A percentile compares a stretch with the other conserved stretches of the same genome.
Conservation (phyloP, 1,140 invertebrate genomes). For the Ceratoteleas bidentatus region DNA sequence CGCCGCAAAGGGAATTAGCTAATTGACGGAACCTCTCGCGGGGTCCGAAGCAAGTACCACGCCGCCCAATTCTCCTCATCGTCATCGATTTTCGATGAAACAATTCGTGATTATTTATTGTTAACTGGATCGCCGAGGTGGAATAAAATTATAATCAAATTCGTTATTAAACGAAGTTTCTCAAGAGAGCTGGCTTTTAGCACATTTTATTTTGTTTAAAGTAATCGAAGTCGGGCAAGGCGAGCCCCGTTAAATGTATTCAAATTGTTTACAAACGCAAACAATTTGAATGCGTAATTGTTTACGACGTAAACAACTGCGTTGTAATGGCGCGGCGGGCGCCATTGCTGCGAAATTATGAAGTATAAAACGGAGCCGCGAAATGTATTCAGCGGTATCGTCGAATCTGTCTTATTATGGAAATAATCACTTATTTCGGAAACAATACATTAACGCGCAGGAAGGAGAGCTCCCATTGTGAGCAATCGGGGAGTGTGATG, state of each 20-base stretch:
- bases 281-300: no score
- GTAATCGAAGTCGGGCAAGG: slow-evolving; percentile 16
- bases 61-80: not conserved
- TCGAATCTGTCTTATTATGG: slow-evolving; percentile 21
- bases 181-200: no score
- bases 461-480: no score
- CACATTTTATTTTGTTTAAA: slow-evolving; percentile 28
- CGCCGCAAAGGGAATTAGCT: slow-evolving; percentile 61
- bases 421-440: slow-evolving; percentile 32
- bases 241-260: slow-evolving; percentile 21
- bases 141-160: slow-evolving; percentile 12
- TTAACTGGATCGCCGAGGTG: no score
- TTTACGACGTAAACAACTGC: no score
- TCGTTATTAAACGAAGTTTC: slow-evolving; percentile 16
- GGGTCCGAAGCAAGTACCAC: slow-evolving; percentile 10
- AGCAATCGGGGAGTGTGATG: not conserved
- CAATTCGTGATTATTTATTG: no score
- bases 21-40: slow-evolving; percentile 54
- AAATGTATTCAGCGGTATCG: slow-evolving; percentile 16
- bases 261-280: slow-evolving; percentile 31
- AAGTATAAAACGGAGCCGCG: slow-evolving; percentile 16
- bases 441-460: slow-evolving; percentile 30
- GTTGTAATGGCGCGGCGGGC: no score
- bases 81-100: no score
- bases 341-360: slow-evolving; percentile 21